Base-by-base conservation (phyloP, 1,140 invertebrate genomes). In the Anastatus disparis region DNA sequence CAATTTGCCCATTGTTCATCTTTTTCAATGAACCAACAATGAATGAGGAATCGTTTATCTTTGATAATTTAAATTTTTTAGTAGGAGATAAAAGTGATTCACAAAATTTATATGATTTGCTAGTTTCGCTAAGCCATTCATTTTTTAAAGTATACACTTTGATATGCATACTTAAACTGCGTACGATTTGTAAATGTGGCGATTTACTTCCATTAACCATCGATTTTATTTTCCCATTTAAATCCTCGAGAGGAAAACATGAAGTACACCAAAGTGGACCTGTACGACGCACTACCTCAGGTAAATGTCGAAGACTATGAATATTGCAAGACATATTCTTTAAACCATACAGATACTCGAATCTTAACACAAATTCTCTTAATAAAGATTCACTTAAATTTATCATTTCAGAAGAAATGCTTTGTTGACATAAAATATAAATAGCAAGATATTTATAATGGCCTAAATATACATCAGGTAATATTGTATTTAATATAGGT, bases 181-280 rank as follows among this genome's bases (percentile, higher is more conserved):
- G 9, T 13, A 53, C 24, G 3, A 61, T 40, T 44, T 61, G 58
- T 13, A 61, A 31, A 3, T 61, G 17, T 24, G 58, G 38, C 12
- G 8, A 7, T 10, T 61, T 61, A 61, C 58, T 61, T 3, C 58
- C 26, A n/a, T 24, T 10, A 24, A 62, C 44, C 4, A 73, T 53
- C 31, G 40, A 44, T 59, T 69, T 62, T 73, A n/a, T n/a, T n/a
- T n/a, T n/a, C n/a, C n/a, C n/a, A n/a, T n/a, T n/a, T n/a, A n/a
- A n/a, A n/a, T n/a, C 61, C 59, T 77, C 76, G 1, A 72, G 66
- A 22, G 62, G 72, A 42, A 77, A 77, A 55, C 75, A 78, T 2
- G 63, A 63, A n/a, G 59, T 72, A 7, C 46, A 58, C 44, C 15
- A 73, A 2, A 76, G 58, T 44, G 75, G 73, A 15, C 71, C 73